Evolutionary conservation across 2,797 vertebrate genomes (phyloP).

Genomic region (Enteromius afrohamiltoni): DNA sequence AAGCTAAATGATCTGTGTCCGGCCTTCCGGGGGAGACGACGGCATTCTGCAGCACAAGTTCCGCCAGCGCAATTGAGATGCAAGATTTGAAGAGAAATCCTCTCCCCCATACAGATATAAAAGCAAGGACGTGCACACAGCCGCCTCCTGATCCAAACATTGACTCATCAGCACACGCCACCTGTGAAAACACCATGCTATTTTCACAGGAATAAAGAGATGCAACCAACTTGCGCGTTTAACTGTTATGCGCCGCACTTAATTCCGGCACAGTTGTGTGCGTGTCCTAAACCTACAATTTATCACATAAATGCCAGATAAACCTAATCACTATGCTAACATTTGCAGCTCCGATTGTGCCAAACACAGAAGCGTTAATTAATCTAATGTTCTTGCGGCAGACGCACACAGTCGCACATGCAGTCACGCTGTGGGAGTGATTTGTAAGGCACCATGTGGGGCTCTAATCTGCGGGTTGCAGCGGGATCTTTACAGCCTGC

Average conservation of each 20-base stretch:
- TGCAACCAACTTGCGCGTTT: conserved; percentile 8
- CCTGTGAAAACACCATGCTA: conserved; percentile 42
- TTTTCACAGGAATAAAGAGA: conserved; percentile 38
- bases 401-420: conserved; percentile 44
- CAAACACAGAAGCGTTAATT: conserved; percentile 54
- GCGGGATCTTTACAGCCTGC: conserved; percentile 50
- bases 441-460: conserved; percentile 52
- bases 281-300: conserved; percentile 37
- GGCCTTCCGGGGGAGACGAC: conserved; percentile 34
- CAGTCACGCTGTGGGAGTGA: conserved; percentile 40
- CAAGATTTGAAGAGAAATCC: conserved; percentile 42
- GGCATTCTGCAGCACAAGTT: conserved; percentile 39
- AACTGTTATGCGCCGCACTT: conserved; percentile 12
- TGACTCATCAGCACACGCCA: conserved; percentile 46
- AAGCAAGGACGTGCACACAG: conserved; percentile 30
- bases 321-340: conserved; percentile 48
- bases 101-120: conserved; percentile 41
- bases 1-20: conserved; percentile 52
- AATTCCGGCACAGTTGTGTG: conserved; percentile 9
- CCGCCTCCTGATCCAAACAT: conserved; percentile 32
- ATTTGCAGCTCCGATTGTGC: conserved; percentile 51
- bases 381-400: conserved; percentile 46
- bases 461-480: conserved; percentile 54
- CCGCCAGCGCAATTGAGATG: conserved; percentile 40
- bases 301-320: conserved; percentile 44